Evolutionary conservation across 35 echinoderm and acorn worm species (phyloP), one percentile per base, ranked within the genome.

Genomic region (Hemicentrotus pulcherrimus): DNA sequence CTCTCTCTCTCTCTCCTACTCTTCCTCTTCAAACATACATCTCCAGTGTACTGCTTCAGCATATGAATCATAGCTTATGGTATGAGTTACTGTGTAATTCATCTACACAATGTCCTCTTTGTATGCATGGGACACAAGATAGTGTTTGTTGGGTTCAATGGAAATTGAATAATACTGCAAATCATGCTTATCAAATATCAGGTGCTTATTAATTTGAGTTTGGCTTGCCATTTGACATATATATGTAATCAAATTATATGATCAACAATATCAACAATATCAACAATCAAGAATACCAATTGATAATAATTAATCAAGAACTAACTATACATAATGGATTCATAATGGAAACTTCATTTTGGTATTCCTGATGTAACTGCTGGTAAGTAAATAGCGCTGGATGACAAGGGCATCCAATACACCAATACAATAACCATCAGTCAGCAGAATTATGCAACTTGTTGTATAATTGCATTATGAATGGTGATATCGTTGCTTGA

Each of bases 1-100:
- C 65, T 78, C 65, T 78, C 65, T n/a, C 65, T 78, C 65, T 78
- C 65, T 78, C 65, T 78, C 65, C 65, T 78, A 5, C 65, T 78
- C 65, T 59, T 16, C 10, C 52, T 59, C 11, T 11, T 59, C 52
- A 10, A 5, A 22, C 65, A 78, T 78, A 78, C 8, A 55, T 78
- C 65, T n/a, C 65, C n/a, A n/a, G n/a, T n/a, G n/a, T 5, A 78
- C 65, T 28, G 65, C 65, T n/a, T 28, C 19, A 28, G 65, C 19
- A 78, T 28, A 78, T 78, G 65, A 78, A 78, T 78, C 65, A 78
- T 28, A 78, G 65, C 65, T 78, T 28, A n/a, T 6, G 28, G 65
- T 78, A 24, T 78, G 65, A 78, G 65, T 78, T 78, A n/a, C 65
- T 78, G 19, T 24, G 65, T 18, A n/a, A 78, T 28, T 11, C 65